Conservation (phyloP, 2,113 vertebrate genomes). For the Connochaetes taurinus region DNA sequence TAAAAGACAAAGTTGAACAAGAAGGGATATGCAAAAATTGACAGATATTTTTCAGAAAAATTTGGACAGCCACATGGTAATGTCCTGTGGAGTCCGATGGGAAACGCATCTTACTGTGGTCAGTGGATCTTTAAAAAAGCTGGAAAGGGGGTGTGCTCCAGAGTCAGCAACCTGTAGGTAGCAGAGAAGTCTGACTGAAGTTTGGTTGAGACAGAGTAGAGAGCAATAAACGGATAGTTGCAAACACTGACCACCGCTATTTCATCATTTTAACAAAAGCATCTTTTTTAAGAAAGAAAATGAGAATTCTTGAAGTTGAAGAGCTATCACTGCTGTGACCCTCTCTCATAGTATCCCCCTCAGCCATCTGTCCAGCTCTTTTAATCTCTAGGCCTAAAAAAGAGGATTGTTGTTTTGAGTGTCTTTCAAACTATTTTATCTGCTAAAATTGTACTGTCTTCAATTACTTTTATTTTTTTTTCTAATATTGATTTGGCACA, state of each 20-base stretch:
- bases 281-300: background rate
- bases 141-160: accelerated
- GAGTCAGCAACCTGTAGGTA: too few species aligned
- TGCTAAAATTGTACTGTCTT: background rate
- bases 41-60: background rate
- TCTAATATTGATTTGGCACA: background rate
- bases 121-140: background rate
- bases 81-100: accelerated
- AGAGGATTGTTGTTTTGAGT: background rate
- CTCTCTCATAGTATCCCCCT: too few species aligned
- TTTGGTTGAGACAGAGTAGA: background rate
- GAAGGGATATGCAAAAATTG: background rate
- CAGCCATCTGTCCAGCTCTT: too few species aligned
- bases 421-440: background rate
- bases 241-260: background rate
- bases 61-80: background rate
- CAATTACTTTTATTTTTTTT: background rate
- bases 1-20: background rate
- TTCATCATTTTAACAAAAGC: background rate
- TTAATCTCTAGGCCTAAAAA: too few species aligned
- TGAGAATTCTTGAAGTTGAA: background rate
- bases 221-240: too few species aligned
- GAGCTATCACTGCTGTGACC: background rate
- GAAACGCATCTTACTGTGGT: accelerated
- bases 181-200: too few species aligned